Evolutionary conservation across 2,888 invertebrate genomes (phyloP).

Genomic region (Octonoba sinensis): DNA sequence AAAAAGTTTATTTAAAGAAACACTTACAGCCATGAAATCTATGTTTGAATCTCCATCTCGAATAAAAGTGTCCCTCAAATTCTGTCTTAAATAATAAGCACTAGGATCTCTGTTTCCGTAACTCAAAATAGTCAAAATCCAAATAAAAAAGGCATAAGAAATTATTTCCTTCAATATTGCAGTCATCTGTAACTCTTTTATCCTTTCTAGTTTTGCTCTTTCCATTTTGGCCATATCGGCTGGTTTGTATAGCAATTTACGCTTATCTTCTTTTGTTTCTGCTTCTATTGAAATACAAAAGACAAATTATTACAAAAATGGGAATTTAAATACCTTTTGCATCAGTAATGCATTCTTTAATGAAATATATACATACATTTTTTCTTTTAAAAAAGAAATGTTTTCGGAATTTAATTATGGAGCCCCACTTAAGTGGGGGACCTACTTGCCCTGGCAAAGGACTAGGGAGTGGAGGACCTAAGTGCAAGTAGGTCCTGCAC

Average conservation of each 20-base stretch:
- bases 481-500: no score
- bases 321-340: no score
- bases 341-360: no score
- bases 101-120: constrained; percentile 71
- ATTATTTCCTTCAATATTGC: constrained; percentile 72
- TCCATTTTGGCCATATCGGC: constrained; percentile 70
- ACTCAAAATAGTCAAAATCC: constrained; percentile 72
- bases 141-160: constrained; percentile 72
- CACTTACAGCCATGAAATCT: constrained; percentile 63
- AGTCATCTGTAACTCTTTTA: constrained; percentile 73
- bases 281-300: constrained; percentile 18
- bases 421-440: no score
- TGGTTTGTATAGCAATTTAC: constrained; percentile 67
- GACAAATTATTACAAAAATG: no score
- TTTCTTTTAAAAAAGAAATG: no score
- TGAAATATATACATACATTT: no score
- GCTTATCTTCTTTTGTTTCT: constrained; percentile 46
- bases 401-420: no score
- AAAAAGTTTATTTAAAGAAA: not conserved
- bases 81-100: constrained; percentile 71
- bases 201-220: constrained; percentile 69
- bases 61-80: constrained; percentile 69
- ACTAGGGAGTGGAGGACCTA: no score
- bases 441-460: no score
- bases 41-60: constrained; percentile 54